Evolutionary conservation across 2,888 invertebrate genomes (phyloP).

Genomic region (Catocala fraxini): DNA sequence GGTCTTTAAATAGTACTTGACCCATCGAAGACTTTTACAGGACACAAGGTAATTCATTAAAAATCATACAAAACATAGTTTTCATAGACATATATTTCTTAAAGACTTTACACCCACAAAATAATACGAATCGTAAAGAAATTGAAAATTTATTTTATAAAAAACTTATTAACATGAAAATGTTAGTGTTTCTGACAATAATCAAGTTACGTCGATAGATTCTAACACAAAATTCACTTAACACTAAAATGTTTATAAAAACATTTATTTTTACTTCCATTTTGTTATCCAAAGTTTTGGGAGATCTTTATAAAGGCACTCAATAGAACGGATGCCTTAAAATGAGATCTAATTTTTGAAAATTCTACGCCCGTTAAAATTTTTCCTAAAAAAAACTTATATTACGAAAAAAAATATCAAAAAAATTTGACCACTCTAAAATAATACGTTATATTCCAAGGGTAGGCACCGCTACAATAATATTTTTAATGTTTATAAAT

Average conservation of each 20-base stretch:
- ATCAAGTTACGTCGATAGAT: conserved; percentile 60
- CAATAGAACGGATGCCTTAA: conserved; percentile 63
- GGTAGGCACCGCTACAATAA: conserved; percentile 70
- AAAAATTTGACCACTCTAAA: conserved; percentile 72
- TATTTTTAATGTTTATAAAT: conserved; percentile 55
- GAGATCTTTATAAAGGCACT: conserved; percentile 80
- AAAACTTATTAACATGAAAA: conserved; percentile 70
- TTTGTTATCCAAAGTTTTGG: conserved; percentile 72
- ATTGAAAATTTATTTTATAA: conserved; percentile 73
- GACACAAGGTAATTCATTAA: conserved; percentile 16
- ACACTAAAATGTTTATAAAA: conserved; percentile 68
- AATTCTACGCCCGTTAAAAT: conserved; percentile 71
- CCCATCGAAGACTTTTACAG: neutral
- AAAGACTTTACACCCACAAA: conserved; percentile 72
- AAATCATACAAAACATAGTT: conserved; percentile 47
- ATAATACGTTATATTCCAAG: conserved; percentile 77
- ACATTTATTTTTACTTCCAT: conserved; percentile 56
- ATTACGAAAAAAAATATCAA: conserved; percentile 62
- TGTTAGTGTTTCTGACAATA: conserved; percentile 73
- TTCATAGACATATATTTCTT: conserved; percentile 74
- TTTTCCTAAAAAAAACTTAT: conserved; percentile 67
- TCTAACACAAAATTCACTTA: conserved; percentile 57
- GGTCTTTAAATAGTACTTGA: no score
- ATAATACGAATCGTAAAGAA: conserved; percentile 69
- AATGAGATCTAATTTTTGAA: conserved; percentile 85